Conservation (phyloP, 2,888 invertebrate genomes). For the Sabellastarte sp. region DNA sequence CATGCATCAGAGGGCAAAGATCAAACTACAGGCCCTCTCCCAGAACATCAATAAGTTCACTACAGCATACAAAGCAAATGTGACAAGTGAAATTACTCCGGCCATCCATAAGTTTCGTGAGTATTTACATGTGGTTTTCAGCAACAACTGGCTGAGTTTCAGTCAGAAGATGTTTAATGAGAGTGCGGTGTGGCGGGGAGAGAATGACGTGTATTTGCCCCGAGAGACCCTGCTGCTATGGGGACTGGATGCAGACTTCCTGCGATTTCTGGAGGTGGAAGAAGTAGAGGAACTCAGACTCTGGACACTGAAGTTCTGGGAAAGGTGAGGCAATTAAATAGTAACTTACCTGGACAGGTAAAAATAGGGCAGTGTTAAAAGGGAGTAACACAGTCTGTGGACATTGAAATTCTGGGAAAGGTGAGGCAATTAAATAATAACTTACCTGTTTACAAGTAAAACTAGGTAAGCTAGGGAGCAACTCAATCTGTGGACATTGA, state of each 20-base stretch:
- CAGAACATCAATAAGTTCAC: conserved; percentile 13
- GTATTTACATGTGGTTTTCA: conserved; percentile 39
- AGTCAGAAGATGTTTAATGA: conserved; percentile 32
- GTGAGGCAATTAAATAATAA: too few species aligned
- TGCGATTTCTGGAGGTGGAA: conserved; percentile 29
- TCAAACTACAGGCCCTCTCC: conserved; percentile 11
- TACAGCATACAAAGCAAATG: conserved; percentile 7
- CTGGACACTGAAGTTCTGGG: conserved; percentile 29
- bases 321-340: conserved; percentile 24
- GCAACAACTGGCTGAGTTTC: conserved; percentile 48
- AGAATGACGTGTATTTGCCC: too few species aligned
- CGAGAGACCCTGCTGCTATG: conserved; percentile 10
- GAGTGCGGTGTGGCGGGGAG: background rate
- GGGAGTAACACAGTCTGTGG: conserved; percentile 25
- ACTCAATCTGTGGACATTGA: conserved; percentile 23
- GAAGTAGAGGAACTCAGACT: conserved; percentile 27
- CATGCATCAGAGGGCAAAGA: conserved; percentile 17
- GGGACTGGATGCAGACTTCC: conserved; percentile 28
- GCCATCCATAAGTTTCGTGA: conserved; percentile 30
- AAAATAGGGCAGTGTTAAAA: too few species aligned
- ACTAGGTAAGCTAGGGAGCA: too few species aligned
- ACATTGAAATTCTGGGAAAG: conserved; percentile 30
- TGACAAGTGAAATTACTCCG: conserved; percentile 14
- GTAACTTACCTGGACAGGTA: too few species aligned
- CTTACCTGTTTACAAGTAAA: too few species aligned